Percentiles rank a stretch among this genome's conserved stretches.
Conservation (phyloP, 2,888 invertebrate species). For the Chrysolina americana region DNA sequence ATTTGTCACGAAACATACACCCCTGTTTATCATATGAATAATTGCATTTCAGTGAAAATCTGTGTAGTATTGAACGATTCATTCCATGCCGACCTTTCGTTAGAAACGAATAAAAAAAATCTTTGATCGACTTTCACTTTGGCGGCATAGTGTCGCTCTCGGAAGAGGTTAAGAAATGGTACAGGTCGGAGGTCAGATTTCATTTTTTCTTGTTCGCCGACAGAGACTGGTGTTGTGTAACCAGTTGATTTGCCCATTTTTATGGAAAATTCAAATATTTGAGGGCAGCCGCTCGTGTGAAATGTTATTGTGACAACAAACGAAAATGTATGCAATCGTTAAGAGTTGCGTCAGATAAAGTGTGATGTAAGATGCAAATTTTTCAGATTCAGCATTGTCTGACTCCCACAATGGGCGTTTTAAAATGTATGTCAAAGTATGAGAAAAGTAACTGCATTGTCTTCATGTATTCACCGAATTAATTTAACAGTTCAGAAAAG, state of each 20-base stretch:
- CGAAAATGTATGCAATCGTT: constrained; percentile 7
- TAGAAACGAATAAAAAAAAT: constrained; percentile 14
- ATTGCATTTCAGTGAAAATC: too few relatives aligned
- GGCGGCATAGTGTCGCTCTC: constrained; percentile 14
- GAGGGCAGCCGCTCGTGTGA: constrained; percentile 15
- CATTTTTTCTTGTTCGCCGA: constrained; percentile 17
- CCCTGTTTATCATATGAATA: too few relatives aligned
- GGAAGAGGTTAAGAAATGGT: neutral
- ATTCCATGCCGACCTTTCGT: constrained; percentile 4
- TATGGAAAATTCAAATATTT: constrained; percentile 9
- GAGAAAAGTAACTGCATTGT: neutral
- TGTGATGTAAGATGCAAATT: constrained; percentile 3
- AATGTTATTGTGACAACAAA: constrained; percentile 18
- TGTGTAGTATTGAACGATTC: too few relatives aligned
- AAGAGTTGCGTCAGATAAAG: neutral
- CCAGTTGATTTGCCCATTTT: constrained; percentile 1
- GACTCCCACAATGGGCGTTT: neutral
- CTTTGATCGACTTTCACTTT: constrained; percentile 30
- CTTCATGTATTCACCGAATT: neutral
- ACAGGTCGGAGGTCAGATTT: constrained; percentile 27
- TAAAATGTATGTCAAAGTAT: neutral
- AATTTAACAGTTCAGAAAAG: neutral
- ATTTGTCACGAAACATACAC: too few relatives aligned
- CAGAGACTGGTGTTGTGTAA: constrained; percentile 13
- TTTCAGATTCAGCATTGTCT: neutral